Evolutionary conservation across 2,888 invertebrate genomes (phyloP), one percentile per base, ranked within the genome.

Genomic region (Auanema sp.): DNA sequence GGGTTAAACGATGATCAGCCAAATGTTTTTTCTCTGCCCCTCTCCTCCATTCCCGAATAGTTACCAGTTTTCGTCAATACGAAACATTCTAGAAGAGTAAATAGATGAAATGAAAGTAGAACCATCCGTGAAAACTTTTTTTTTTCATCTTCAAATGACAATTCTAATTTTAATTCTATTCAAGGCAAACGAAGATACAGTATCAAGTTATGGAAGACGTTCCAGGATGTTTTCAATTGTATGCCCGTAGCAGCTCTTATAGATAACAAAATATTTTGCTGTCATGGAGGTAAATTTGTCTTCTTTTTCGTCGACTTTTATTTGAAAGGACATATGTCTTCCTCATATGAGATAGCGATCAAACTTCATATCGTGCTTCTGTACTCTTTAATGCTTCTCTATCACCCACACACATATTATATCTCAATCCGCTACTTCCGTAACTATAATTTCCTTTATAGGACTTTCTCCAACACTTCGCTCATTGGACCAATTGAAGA

Each of bases 171-270:
- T 47, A 47, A 18, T 47, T 18, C 21, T 47, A 18, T 51, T 76
- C 43, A 61, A 79, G 78, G 79, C 74, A 79, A 81, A 63, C 67
- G 76, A 10, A 68, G 81, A 11, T 76, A 77, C 71, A 78, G 73
- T 57, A 64, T 79, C 50, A 78, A 80, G 59, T 64, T 81, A 42
- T 81, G 81, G 81, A 81, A 79, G 65, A 70, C 74, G 57, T 81
- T 81, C 72, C 80, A 81, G 65, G 81, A 81, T 58, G 81, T 80
- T 8, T 79, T 81, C 76, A 80, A 81, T 60, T 77, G 78, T 55
- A 75, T 81, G 80, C 81, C 81, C 24, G 77, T 81, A 23, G 79
- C 80, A 23, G 81, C 80, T 10, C 69, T 81, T 41, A 77, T 82
- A 64, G 80, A 79, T 60, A 76, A 76, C 63, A 80, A 80, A 60